Evolutionary conservation across 2,888 invertebrate species (phyloP), one percentile per base, ranked within the genome.

Genomic region (Eurois occulta): DNA sequence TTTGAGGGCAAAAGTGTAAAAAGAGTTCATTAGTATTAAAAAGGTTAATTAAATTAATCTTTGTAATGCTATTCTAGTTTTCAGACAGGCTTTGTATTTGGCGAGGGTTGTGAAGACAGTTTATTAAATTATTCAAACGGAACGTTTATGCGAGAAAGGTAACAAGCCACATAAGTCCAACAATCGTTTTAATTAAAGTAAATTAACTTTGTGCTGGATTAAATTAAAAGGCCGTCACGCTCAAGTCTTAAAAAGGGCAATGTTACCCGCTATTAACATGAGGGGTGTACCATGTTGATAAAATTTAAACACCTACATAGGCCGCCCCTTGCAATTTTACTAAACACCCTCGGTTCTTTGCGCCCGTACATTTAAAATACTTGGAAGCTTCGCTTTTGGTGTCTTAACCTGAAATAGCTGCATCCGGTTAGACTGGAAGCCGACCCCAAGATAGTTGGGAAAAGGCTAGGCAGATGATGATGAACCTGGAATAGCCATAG

Each of bases 171-270:
- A 32, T 32, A 52, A 64, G 65, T 28, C 65, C 35, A 76, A 58
- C 24, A 77, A 73, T 72, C 76, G 73, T 77, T 77, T 86, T 77
- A 77, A 85, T 86, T 72, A 78, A 83, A 81, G 64, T 81, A 75
- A 76, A 85, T 77, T 81, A 43, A 72, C 41, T 73, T 70, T 52
- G 52, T 35, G 21, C 41, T 16, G 28, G 64, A 58, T 81, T 73
- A 71, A 52, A 85, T 85, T 82, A 77, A 82, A 73, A 69, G n/a
- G 46, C 24, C 64, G 77, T 77, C 83, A 86, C 71, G 86, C 52
- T 71, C 32, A 58, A 64, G 32, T 62, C 67, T 60, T 66, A 65
- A 75, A 80, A 75, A 72, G 43, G 78, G 69, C 41, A 72, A 43
- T 41, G 24, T 74, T 64, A 24, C 55, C 58, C 60, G 64, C 60